Conservation (phyloP, 2,888 invertebrate species). For the Metopia argyrocephala region DNA sequence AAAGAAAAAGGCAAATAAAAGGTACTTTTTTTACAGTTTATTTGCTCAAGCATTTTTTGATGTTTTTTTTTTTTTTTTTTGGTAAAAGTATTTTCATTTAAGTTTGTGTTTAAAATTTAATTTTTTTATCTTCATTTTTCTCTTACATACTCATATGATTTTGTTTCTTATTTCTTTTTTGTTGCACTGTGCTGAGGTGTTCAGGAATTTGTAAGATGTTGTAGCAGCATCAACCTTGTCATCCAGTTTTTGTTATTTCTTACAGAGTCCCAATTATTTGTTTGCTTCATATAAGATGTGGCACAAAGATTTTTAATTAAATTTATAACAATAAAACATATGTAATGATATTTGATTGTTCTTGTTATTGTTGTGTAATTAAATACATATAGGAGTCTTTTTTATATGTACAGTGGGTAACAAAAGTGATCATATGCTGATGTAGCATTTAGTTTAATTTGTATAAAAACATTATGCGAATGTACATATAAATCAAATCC, state of each 20-base stretch:
- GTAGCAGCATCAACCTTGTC: conserved; percentile 22
- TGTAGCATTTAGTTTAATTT: no score
- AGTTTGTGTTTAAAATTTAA: conserved; percentile 24
- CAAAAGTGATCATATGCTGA: no score
- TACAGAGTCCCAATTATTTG: conserved; percentile 14
- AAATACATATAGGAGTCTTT: conserved; percentile 23
- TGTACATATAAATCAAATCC: no score
- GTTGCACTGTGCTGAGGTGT: conserved; percentile 49
- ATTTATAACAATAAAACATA: conserved; percentile 58
- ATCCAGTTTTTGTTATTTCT: conserved; percentile 16
- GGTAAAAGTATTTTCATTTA: conserved; percentile 61
- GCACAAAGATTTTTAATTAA: conserved; percentile 60
- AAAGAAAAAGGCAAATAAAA: no score
- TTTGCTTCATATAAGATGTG: conserved; percentile 21
- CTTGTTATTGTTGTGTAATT: conserved; percentile 13
- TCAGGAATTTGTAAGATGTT: conserved; percentile 17
- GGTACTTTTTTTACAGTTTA: conserved; percentile 20
- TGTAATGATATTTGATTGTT: conserved; percentile 27
- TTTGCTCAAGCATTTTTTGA: conserved; percentile 29
- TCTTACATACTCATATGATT: no score
- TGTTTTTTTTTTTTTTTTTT: conserved; percentile 13
- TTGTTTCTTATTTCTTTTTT: not conserved
- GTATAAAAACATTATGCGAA: no score
- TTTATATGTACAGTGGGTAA: not conserved
- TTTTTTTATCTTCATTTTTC: not conserved